Evolutionary conservation across 2,888 invertebrate species (phyloP), one percentile per base, ranked within the genome.

Genomic region (Lysandra coridon): DNA sequence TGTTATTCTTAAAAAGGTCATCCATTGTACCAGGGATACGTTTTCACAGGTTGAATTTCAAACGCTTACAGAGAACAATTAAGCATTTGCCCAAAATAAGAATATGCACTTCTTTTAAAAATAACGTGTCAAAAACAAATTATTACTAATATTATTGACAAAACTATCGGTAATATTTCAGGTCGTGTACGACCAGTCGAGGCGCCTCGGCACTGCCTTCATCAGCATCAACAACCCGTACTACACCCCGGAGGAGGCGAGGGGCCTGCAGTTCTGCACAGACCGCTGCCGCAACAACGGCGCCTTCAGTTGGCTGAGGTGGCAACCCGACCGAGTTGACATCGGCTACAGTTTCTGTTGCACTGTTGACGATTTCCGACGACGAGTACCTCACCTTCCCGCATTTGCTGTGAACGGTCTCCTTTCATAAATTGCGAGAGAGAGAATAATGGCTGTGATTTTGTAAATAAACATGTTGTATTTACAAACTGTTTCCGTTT

Each of bases 191-290:
- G 95, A 96, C 80, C 89, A 93, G 1, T 84, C 84, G 0, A 89
- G 87, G 1, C 89, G 92, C 10, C 86, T 92, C 4, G 96, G 96
- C 0, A 92, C 96, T 1, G 96, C 95, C 1, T 95, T 96, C 83
- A 85, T 96, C 6, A 95, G 95, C 73, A 93, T 96, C 80, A 96
- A 96, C 89, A 96, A 96, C 85, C 96, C 96, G 0, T 93, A 95
- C 87, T 92, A 92, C 84, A 90, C 90, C 0, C 83, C 87, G 40
- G 87, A 84, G 0, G 94, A 94, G 80, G 91, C 87, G 0, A 88
- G 88, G 7, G 86, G 85, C 1, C 85, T 92, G 30, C 90, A 91
- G n/a, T 94, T 96, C 85, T 96, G 96, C 84, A 86, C 90, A 0
- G 95, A 96, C 85, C 88, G 86, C 1, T 95, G 95, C 82, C 92